These are phyloP conservation scores for Furcula furcula DNA, from an alignment of 2,888 invertebrate species.

Conservation along the genomic window DNA sequence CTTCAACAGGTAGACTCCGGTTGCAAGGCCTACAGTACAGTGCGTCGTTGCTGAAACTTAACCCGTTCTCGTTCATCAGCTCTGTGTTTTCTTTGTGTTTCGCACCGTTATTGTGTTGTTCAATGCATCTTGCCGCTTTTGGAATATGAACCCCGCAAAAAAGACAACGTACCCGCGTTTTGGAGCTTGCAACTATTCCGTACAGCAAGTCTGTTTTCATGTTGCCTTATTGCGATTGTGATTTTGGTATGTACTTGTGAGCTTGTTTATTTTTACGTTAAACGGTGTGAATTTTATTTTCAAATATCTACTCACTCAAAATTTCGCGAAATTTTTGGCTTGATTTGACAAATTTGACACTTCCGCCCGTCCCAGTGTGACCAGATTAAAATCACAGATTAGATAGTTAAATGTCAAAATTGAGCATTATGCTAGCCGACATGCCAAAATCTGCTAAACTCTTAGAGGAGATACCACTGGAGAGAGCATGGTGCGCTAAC, in stretches of 20 bases:
- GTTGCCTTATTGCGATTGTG: conserved; percentile 21
- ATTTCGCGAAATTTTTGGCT: conserved; percentile 35
- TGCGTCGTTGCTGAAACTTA: conserved; percentile 39
- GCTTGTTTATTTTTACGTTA: no score
- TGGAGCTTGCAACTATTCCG: conserved; percentile 55
- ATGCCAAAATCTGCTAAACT: no score
- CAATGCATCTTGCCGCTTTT: conserved; percentile 60
- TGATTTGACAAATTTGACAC: conserved; percentile 20
- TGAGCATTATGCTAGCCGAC: no score
- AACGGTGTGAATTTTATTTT: no score
- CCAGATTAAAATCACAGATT: no score
- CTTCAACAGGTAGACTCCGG: conserved; percentile 38
- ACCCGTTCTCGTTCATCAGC: conserved; percentile 52
- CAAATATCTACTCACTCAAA: no score
- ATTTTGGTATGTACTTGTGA: conserved; percentile 6
- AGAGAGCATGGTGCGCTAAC: no score
- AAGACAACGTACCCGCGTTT: conserved; percentile 58
- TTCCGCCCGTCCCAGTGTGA: no score
- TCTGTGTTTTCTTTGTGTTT: conserved; percentile 59
- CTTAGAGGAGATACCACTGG: no score
- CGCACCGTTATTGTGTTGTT: conserved; percentile 57
- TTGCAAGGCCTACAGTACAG: conserved; percentile 57
- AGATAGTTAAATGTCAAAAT: no score
- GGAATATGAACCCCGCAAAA: conserved; percentile 62
- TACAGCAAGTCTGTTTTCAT: conserved; percentile 55